Conservation (phyloP, 1,140 invertebrate genomes). For the Galleria mellonella region DNA sequence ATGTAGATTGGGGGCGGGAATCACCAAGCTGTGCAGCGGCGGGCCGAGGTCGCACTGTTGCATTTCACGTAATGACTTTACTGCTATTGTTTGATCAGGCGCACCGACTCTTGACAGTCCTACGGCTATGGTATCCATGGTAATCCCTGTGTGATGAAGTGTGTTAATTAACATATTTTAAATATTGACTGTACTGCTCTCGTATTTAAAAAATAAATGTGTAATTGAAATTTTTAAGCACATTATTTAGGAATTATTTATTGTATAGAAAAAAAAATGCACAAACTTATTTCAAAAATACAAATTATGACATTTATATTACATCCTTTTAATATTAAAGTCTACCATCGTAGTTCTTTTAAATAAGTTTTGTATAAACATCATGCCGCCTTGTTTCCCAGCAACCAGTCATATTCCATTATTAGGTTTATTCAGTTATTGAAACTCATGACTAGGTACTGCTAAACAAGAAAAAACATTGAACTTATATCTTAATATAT, state of each 20-base stretch:
- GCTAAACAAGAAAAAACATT: no score
- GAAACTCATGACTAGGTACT: no score
- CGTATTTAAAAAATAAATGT: not conserved
- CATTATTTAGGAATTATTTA: no score
- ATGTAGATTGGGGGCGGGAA: slow-evolving; percentile 88
- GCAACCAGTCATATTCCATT: no score
- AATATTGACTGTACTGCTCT: not conserved
- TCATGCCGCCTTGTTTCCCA: no score
- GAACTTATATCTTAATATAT: no score
- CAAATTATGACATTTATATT: slow-evolving; percentile 6
- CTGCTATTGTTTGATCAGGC: slow-evolving; percentile 86
- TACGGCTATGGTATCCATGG: slow-evolving; percentile 79
- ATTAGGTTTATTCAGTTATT: no score
- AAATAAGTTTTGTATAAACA: no score
- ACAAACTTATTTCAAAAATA: slow-evolving; percentile 2
- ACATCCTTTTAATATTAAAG: no score
- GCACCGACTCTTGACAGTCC: slow-evolving; percentile 94
- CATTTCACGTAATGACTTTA: slow-evolving; percentile 85
- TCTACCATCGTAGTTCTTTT: no score
- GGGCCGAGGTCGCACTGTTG: slow-evolving; percentile 84
- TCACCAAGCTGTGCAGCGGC: slow-evolving; percentile 95
- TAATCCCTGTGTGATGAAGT: slow-evolving; percentile 65
- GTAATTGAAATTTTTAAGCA: not conserved
- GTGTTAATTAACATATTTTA: slow-evolving; percentile 2
- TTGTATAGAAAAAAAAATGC: not conserved